Evolutionary conservation across 2,888 invertebrate genomes (phyloP).

Genomic region (Rhodophaea formosa): DNA sequence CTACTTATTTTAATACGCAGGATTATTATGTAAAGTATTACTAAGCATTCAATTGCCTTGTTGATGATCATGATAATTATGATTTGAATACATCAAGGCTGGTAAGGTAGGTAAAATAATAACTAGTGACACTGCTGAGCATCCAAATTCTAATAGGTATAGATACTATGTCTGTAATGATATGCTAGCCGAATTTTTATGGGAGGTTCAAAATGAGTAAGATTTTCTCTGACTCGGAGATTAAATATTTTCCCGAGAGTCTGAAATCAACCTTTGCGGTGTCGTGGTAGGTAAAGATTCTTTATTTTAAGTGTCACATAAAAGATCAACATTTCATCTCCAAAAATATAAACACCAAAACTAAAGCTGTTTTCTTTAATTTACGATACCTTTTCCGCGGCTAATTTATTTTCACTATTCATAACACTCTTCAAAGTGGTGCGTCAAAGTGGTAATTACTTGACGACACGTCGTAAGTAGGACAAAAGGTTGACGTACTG

Average conservation of each 20-base stretch:
- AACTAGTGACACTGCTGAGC: no score
- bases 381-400: background rate
- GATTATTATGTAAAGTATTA: background rate
- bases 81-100: conserved; percentile 7
- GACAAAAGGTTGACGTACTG: conserved; percentile 41
- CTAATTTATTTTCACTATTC: background rate
- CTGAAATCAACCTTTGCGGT: no score
- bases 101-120: background rate
- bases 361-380: background rate
- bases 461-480: conserved; percentile 36
- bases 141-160: no score
- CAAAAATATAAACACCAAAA: background rate
- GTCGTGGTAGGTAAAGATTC: no score
- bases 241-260: no score
- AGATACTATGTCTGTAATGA: no score
- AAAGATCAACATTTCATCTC: background rate
- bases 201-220: no score
- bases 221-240: no score
- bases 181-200: no score
- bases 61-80: background rate
- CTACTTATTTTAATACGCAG: background rate
- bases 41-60: background rate
- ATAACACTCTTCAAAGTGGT: conserved; percentile 9
- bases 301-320: background rate
- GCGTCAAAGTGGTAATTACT: conserved; percentile 35